phyloP scores from a whole-genome alignment of 1,140 invertebrate species.

The Amyelois transitella region DNA sequence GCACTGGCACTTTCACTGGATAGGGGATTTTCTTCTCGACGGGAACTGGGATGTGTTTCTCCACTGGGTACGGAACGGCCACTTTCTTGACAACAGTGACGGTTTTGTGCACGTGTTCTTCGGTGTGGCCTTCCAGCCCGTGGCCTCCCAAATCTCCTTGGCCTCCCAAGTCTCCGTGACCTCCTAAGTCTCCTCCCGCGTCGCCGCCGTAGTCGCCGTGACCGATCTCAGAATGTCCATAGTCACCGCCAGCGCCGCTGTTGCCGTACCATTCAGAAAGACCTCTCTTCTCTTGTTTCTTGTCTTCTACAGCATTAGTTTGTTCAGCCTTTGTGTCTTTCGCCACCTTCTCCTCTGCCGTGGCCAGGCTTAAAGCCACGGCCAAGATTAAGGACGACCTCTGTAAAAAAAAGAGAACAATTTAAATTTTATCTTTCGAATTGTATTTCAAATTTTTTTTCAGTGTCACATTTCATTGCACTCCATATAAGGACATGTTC shows the following conservation, averaged over 20 bases:
- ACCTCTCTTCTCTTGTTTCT: conserved; percentile 81
- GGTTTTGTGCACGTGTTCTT: conserved; percentile 77
- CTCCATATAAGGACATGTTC: conserved; percentile 13
- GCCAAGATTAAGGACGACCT: conserved; percentile 68
- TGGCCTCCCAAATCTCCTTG: conserved; percentile 38
- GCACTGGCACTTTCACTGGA: conserved; percentile 76
- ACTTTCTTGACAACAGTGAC: conserved; percentile 85
- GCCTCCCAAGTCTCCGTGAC: conserved; percentile 29
- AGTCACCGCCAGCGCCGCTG: conserved; percentile 44
- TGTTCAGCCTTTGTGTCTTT: conserved; percentile 71
- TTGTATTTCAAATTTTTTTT: too few relatives aligned
- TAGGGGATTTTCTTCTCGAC: conserved; percentile 76
- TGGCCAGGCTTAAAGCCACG: conserved; percentile 70
- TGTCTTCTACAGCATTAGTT: conserved; percentile 59
- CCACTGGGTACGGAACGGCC: conserved; percentile 77
- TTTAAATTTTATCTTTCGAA: not conserved
- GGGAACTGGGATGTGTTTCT: conserved; percentile 75
- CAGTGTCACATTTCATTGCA: conserved; percentile 10
- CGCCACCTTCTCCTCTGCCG: conserved; percentile 73
- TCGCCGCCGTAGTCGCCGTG: conserved; percentile 19
- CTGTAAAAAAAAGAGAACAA: conserved; percentile 31
- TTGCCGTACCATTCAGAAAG: conserved; percentile 74
- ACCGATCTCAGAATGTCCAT: conserved; percentile 8
- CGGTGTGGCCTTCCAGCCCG: conserved; percentile 25
- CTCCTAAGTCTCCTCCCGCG: conserved; percentile 24